A percentile compares a stretch with the other conserved stretches of the same genome.
These are phyloP conservation scores for Hydropsyche betteni DNA, from an alignment of 2,888 invertebrate species.

Conservation along the genomic window DNA sequence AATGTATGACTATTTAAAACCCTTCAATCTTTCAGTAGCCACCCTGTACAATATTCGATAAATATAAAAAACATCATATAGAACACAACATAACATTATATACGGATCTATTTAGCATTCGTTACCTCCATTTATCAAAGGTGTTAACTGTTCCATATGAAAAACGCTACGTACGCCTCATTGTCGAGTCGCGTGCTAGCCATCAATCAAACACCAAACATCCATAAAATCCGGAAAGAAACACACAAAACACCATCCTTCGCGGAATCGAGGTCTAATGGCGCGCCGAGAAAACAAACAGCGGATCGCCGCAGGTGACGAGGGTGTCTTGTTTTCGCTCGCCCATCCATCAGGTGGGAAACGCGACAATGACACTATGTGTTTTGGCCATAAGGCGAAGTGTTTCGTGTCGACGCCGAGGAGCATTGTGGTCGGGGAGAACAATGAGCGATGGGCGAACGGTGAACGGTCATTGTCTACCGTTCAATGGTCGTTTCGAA, in stretches of 20 bases:
- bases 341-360: neutral
- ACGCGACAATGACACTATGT: too few relatives aligned
- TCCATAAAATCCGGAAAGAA: slow-evolving; percentile 27
- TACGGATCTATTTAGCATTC: too few relatives aligned
- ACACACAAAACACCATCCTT: slow-evolving; percentile 35
- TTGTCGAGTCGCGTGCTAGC: slow-evolving; percentile 45
- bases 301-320: slow-evolving; percentile 41
- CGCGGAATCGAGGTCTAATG: slow-evolving; percentile 29
- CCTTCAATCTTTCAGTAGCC: too few relatives aligned
- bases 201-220: slow-evolving; percentile 43
- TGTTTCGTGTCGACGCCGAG: slow-evolving; percentile 15
- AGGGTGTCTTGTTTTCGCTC: slow-evolving; percentile 36
- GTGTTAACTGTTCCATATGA: too few relatives aligned
- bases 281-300: slow-evolving; percentile 24
- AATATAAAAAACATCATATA: too few relatives aligned
- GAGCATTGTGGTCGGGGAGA: slow-evolving; percentile 35
- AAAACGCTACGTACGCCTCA: neutral
- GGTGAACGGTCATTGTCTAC: slow-evolving; percentile 44
- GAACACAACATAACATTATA: too few relatives aligned
- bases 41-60: too few relatives aligned
- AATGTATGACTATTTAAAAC: too few relatives aligned
- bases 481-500: slow-evolving; percentile 41
- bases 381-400: slow-evolving; percentile 43
- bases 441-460: slow-evolving; percentile 24
- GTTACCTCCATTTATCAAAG: too few relatives aligned